A percentile compares a stretch with the other conserved stretches of the same genome.
phyloP scores from a whole-genome alignment of 2,888 invertebrate species.

The Lasioglossum calceatum region DNA sequence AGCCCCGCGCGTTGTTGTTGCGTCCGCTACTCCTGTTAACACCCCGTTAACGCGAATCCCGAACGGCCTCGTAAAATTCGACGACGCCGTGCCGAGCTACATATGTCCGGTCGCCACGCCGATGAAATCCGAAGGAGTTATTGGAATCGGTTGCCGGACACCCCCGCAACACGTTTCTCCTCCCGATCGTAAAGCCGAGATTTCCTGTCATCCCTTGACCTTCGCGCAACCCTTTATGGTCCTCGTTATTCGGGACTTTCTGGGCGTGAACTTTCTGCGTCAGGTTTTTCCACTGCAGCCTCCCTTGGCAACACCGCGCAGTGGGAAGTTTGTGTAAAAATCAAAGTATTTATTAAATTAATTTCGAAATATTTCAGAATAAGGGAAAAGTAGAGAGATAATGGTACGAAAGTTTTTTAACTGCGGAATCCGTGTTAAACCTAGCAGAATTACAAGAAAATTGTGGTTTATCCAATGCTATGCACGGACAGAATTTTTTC shows the following conservation, averaged over 20 bases:
- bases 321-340: too few species aligned
- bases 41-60: constrained; percentile 63
- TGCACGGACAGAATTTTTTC: too few species aligned
- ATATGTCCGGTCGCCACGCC: constrained; percentile 6
- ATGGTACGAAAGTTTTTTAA: too few species aligned
- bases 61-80: constrained; percentile 65
- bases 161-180: not conserved
- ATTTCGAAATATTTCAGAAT: too few species aligned
- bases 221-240: not conserved
- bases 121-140: constrained; percentile 40
- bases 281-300: too few species aligned
- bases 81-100: constrained; percentile 31
- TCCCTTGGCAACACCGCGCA: too few species aligned
- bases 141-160: not conserved
- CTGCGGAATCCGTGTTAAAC: too few species aligned
- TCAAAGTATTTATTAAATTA: too few species aligned
- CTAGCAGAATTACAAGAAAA: too few species aligned
- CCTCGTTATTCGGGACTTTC: not conserved
- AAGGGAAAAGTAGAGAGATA: too few species aligned
- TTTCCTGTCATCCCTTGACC: constrained; percentile 6
- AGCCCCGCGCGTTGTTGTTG: constrained; percentile 53
- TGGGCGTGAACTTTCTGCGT: not conserved
- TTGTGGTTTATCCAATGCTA: too few species aligned
- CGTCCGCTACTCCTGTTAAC: constrained; percentile 66
- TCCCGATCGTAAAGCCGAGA: constrained; percentile 12